Evolutionary conservation across 2,113 vertebrate species (phyloP), one percentile per base, ranked within the genome.

Genomic region (Periophthalmodon schlosseri): DNA sequence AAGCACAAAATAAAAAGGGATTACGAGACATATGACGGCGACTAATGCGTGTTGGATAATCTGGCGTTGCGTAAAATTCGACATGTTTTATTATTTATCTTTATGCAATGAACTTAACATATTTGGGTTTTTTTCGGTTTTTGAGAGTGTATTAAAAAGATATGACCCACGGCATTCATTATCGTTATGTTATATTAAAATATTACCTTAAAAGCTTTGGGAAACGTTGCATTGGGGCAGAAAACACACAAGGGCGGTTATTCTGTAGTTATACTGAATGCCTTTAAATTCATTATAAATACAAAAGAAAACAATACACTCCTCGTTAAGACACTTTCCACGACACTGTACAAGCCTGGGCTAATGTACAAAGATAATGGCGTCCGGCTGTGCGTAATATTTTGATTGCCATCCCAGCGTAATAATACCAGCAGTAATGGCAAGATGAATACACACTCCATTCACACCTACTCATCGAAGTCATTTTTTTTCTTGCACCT

Each of bases 11-110:
- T 66, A 73, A 61, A 39, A 3, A 57, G 3, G 11, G 57, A 72
- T 79, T 75, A 70, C 56, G 73, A 34, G 84, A 75, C 64, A 16
- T 68, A 70, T 60, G 78, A 76, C 58, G 64, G 65, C 33, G n/a
- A 28, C 72, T 49, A 50, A 24, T 77, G 73, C 74, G 74, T 3
- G 9, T 70, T 57, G 16, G 56, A n/a, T 33, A 15, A 64, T 33
- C 24, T 34, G n/a, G n/a, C 23, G 5, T 23, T 28, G 33, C 16
- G 16, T 39, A 39, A 11, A 20, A 18, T 65, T 20, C 20, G 61
- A 15, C 24, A 7, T 34, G 8, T 34, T 63, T 63, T 63, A 16
- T 16, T 3, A 34, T 63, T 18, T 9, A 3, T 15, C 24, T 16
- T 63, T 34, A 18, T 8, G 33, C 4, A 1, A 28, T 60, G 21